Percentiles rank a stretch among this genome's conserved stretches.
These are phyloP conservation scores for Hyphantria cunea DNA, from an alignment of 1,140 invertebrate genomes.

Conservation along the genomic window DNA sequence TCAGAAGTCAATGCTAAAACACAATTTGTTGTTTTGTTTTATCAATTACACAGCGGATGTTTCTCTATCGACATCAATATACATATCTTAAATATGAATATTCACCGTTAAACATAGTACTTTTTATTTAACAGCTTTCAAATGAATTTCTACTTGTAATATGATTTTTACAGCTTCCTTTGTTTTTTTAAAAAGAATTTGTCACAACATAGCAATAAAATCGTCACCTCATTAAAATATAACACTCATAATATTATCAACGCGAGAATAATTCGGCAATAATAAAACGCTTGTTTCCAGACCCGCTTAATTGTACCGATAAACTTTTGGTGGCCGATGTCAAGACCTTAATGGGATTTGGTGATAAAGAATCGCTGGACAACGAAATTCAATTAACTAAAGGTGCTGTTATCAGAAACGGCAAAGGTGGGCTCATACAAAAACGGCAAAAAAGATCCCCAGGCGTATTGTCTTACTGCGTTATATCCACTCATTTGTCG, in stretches of 20 bases:
- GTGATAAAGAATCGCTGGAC: constrained; percentile 65
- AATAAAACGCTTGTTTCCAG: constrained; percentile 36
- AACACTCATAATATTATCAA: constrained; percentile 29
- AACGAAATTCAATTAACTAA: constrained; percentile 75
- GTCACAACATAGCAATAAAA: constrained; percentile 11
- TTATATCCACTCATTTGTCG: constrained; percentile 76
- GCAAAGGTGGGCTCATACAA: constrained; percentile 45
- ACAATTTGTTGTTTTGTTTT: constrained; percentile 53
- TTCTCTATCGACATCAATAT: constrained; percentile 50
- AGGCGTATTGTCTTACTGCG: constrained; percentile 53
- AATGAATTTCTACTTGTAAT: background rate
- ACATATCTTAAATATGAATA: constrained; percentile 35
- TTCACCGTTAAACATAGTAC: constrained; percentile 30
- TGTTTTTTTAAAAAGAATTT: background rate
- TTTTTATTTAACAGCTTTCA: no score
- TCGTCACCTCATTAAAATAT: constrained; percentile 8
- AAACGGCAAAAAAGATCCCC: constrained; percentile 59
- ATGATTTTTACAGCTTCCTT: no score
- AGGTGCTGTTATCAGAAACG: constrained; percentile 69
- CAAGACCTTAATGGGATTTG: constrained; percentile 57
- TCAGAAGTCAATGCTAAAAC: constrained; percentile 41
- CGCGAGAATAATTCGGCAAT: constrained; percentile 27
- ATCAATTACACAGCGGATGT: constrained; percentile 66
- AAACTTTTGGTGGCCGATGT: constrained; percentile 44
- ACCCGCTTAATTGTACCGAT: constrained; percentile 48